phyloP scores from a whole-genome alignment of 1,140 invertebrate genomes.

The Araneus ventricosus region DNA sequence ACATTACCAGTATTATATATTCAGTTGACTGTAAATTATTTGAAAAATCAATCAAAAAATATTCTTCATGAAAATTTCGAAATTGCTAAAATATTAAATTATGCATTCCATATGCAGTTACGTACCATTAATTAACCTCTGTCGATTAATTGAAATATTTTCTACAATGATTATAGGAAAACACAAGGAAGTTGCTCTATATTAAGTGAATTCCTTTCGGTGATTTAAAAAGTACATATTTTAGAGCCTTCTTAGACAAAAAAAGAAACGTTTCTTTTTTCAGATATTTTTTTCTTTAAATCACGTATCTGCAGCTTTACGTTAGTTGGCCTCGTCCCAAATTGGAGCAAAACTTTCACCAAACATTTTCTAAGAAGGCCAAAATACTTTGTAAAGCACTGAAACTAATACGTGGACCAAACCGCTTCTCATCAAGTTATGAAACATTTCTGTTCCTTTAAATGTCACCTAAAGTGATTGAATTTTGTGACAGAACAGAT shows the following conservation, averaged over 20 bases:
- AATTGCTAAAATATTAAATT: no score
- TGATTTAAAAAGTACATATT: neutral
- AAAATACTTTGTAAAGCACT: neutral
- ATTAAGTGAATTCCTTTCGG: no score
- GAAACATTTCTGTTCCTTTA: neutral
- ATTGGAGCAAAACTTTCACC: slow-evolving; percentile 7
- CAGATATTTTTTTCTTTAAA: neutral
- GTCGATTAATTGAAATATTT: no score
- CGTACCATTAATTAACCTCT: no score
- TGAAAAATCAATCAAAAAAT: no score
- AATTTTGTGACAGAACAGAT: neutral
- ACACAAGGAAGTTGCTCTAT: no score
- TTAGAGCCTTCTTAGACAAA: neutral
- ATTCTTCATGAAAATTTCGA: no score
- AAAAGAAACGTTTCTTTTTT: no score
- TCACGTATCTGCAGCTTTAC: neutral
- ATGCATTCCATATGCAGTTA: no score
- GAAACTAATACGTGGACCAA: neutral
- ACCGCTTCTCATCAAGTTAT: neutral
- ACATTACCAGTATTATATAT: no score
- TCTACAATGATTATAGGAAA: no score
- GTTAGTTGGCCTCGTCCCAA: neutral
- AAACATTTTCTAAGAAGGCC: neutral
- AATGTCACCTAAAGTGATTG: neutral
- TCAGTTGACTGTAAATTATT: no score